These are phyloP conservation scores for Chalcosyrphus nemorum DNA, from an alignment of 2,888 invertebrate species.

Conservation along the genomic window DNA sequence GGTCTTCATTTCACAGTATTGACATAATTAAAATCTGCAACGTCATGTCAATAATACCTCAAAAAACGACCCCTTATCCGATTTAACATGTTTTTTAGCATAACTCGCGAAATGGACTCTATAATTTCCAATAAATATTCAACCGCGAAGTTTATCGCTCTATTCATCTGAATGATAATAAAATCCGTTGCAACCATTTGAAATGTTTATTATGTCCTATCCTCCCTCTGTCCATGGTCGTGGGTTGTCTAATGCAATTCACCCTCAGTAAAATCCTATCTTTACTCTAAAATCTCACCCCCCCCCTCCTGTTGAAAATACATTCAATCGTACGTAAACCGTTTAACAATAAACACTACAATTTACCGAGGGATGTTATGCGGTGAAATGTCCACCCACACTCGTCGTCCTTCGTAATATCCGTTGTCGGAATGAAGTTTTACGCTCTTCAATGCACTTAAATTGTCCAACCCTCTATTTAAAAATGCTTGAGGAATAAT, in stretches of 20 bases:
- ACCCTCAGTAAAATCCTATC: constrained; percentile 27
- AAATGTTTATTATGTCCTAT: constrained; percentile 25
- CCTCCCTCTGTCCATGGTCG: not conserved
- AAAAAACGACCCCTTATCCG: not conserved
- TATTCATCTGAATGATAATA: constrained; percentile 22
- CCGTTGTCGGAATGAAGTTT: constrained; percentile 56
- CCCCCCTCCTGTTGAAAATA: constrained; percentile 20
- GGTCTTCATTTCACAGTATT: not conserved
- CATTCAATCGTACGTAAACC: constrained; percentile 67
- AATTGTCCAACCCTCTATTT: constrained; percentile 32
- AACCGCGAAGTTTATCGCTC: constrained; percentile 27
- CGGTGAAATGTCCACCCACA: constrained; percentile 56
- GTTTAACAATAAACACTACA: constrained; percentile 69
- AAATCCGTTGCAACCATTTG: constrained; percentile 47
- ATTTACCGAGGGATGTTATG: constrained; percentile 48
- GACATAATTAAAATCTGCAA: not conserved
- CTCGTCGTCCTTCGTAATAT: constrained; percentile 39
- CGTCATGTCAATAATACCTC: not conserved
- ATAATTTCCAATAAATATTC: constrained; percentile 63
- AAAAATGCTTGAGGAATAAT: constrained; percentile 19
- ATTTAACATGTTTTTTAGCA: not conserved
- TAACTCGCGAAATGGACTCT: not conserved
- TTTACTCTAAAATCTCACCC: constrained; percentile 26
- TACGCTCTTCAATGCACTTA: constrained; percentile 58
- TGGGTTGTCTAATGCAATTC: constrained; percentile 24